Base-by-base conservation (phyloP, 1,140 invertebrate species). In the Lordiphosa collinella region DNA sequence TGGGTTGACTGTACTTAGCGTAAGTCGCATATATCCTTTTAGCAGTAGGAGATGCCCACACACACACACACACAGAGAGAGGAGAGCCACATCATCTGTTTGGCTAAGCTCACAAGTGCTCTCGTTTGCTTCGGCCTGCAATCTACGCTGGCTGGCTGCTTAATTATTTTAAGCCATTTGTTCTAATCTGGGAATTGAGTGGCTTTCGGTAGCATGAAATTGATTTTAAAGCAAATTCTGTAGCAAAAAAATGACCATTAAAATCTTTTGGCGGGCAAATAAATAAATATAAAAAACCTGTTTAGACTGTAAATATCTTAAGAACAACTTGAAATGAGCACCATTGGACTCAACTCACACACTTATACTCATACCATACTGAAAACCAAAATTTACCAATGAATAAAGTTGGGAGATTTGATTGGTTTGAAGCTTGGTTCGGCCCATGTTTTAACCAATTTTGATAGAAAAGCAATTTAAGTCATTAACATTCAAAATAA, bases 141-240 rank as follows among this genome's bases (percentile, higher is more conserved):
- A 40, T 52, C 57, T 50, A 22, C 49, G 29, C 16, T 8, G 4
- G 34, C 53, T 46, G 71, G 54, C 76, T 40, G 57, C 58, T 67
- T 82, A 82, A 82, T 84, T 82, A 82, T 84, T 84, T 82, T 76
- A 59, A 37, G 41, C 67, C 55, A 76, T 82, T 82, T 84, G 49
- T 68, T 68, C 40, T 84, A 76, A 84, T 71, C 71, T 62, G 40
- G 34, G 48, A 65, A 49, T 61, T 65, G 68, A 56, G 57, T 69
- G 66, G 54, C 49, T 67, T 58, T 44, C n/a, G 46, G 34, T 11
- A 22, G 34, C 35, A 66, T 11, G 13, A 58, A 50, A 67, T 67
- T 67, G 63, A 67, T 67, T 66, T 51, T 58, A 55, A 65, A 65
- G 60, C 59, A 63, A 53, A 25, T 63, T 63, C 7, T n/a, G 12